Evolutionary conservation across 2,113 vertebrate species (phyloP), one percentile per base, ranked within the genome.

Genomic region (Chaetodon trifascialis): DNA sequence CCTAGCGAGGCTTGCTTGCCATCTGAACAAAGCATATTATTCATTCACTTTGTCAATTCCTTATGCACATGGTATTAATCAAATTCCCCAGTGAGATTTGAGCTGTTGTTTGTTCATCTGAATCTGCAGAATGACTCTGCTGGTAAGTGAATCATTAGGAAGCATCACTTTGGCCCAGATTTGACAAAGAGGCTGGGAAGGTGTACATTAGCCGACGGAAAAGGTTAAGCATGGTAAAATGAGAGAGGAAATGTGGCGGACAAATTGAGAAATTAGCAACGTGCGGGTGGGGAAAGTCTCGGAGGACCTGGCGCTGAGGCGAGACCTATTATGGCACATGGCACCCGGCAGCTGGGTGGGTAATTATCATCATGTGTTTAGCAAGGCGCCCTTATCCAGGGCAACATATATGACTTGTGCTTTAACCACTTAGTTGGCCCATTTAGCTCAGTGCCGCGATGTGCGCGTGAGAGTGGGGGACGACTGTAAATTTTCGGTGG

Each of bases 201-300:
- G 77, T 90, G 83, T 88, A 83, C 89, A 92, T 93, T 91, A 92
- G 84, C 63, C 72, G 46, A 84, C 38, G 77, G 89, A 84, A 92
- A 94, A 94, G 93, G 93, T 94, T 95, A 93, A 93, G 79, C 73
- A 23, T 69, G 76, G 83, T 82, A 91, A 93, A 93, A 91, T 68
- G 82, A 86, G 86, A 79, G 76, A 76, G 86, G 75, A 88, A 91
- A 93, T 83, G 88, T 89, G 80, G 82, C 36, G 88, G 92, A 95
- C 93, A 95, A 95, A 94, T 95, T 94, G 94, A 94, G 94, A 94
- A 95, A 95, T 95, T 95, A 96, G 92, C 88, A 88, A 89, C 54
- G 77, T 82, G 86, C 79, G 73, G 81, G 83, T 79, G 73, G 85
- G 66, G 80, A 90, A 80, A 82, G 86, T 95, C 94, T 95, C 94